A percentile compares a stretch with the other conserved stretches of the same genome.
Evolutionary conservation across 2,888 invertebrate genomes (phyloP).

Genomic region (Eutolmus rufibarbis): DNA sequence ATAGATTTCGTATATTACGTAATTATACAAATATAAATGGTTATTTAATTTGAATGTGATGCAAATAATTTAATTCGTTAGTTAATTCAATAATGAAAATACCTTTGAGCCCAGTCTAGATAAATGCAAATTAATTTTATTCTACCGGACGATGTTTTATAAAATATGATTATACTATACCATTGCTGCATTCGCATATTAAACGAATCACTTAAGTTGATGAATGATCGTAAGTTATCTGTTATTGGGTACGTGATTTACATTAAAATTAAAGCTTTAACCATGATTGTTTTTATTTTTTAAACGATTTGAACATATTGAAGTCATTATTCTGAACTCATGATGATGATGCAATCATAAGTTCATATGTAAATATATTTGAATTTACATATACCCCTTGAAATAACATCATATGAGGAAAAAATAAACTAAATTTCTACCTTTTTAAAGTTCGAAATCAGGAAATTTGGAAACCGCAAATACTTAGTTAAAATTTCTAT

Average conservation of each 20-base stretch:
- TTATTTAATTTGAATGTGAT: background rate
- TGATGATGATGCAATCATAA: too few species aligned
- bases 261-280: background rate
- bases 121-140: background rate
- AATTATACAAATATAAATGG: background rate
- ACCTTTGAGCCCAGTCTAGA: background rate
- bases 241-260: background rate
- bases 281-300: background rate
- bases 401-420: too few species aligned
- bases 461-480: too few species aligned
- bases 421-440: too few species aligned
- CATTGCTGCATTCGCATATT: background rate
- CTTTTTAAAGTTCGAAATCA: too few species aligned
- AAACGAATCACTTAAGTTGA: background rate
- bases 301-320: too few species aligned
- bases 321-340: too few species aligned
- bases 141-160: background rate
- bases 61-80: background rate
- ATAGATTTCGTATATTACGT: too few species aligned
- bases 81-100: too few species aligned
- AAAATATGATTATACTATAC: background rate
- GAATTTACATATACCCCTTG: too few species aligned
- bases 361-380: too few species aligned
- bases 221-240: background rate
- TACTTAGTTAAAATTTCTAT: too few species aligned